Conservation (phyloP, 2,113 vertebrate genomes). For the Nanger granti region DNA sequence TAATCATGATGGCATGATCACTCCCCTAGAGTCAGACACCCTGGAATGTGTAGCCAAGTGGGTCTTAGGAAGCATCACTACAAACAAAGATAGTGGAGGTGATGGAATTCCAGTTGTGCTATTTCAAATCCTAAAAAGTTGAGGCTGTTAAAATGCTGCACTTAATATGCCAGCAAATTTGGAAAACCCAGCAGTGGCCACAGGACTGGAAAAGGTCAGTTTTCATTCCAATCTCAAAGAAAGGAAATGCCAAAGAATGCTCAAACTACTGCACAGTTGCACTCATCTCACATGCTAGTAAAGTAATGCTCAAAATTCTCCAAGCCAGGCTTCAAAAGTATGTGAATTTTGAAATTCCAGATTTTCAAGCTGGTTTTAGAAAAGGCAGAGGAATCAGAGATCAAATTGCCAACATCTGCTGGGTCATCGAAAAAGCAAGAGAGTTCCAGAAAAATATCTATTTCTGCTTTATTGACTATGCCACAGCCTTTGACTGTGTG, state of each 20-base stretch:
- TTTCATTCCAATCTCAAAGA: background rate
- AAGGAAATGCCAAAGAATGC: background rate
- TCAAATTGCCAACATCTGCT: background rate
- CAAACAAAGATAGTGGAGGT: accelerated
- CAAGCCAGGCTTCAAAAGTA: background rate
- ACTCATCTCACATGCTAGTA: background rate
- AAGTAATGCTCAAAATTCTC: background rate
- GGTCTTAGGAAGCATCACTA: background rate
- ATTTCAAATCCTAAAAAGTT: background rate
- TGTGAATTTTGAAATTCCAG: accelerated
- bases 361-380: background rate
- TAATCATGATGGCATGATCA: accelerated
- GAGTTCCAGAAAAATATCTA: background rate
- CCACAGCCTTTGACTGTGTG: background rate
- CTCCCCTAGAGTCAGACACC: background rate
- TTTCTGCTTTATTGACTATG: background rate
- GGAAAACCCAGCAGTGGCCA: background rate
- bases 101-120: background rate
- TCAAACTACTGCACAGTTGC: background rate
- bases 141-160: background rate
- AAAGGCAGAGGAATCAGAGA: background rate
- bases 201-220: background rate
- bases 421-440: background rate
- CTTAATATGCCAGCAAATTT: background rate
- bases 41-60: background rate